phyloP scores from a whole-genome alignment of 2,888 invertebrate genomes.

The Drosophila paramelanica region DNA sequence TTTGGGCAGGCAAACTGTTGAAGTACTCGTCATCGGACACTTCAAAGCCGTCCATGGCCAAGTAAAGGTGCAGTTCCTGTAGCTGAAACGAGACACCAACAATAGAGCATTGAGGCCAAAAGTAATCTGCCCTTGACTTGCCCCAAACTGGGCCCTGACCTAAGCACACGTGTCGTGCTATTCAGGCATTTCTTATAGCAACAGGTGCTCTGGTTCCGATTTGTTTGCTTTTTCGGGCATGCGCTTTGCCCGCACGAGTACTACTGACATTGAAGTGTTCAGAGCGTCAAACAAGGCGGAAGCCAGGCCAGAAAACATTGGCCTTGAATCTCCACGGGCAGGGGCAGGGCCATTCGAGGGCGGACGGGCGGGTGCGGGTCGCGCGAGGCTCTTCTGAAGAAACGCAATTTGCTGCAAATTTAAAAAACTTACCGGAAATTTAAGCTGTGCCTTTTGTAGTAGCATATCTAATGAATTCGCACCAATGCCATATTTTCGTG shows the following conservation, averaged over 20 bases:
- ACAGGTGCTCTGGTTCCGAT: conserved; percentile 53
- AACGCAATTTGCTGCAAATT: conserved; percentile 52
- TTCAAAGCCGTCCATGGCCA: conserved; percentile 89
- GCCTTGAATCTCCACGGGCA: conserved; percentile 70
- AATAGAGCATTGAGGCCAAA: conserved; percentile 10
- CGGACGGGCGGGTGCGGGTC: conserved; percentile 1
- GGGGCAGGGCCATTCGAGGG: conserved; percentile 28
- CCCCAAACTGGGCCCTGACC: conserved; percentile 48
- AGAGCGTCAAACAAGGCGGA: conserved; percentile 59
- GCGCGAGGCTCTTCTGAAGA: conserved; percentile 21
- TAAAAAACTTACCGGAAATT: conserved; percentile 83
- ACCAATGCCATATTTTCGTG: conserved; percentile 83
- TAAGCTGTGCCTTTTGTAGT: conserved; percentile 79
- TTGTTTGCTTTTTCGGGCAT: conserved; percentile 45
- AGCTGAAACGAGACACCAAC: conserved; percentile 65
- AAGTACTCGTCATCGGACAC: conserved; percentile 92
- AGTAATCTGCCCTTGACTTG: conserved; percentile 61
- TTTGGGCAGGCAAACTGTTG: conserved; percentile 90
- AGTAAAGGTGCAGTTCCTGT: conserved; percentile 86
- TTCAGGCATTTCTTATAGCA: conserved; percentile 42
- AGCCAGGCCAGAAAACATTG: conserved; percentile 62
- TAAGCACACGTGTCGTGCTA: conserved; percentile 10
- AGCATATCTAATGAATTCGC: conserved; percentile 83
- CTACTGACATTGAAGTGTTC: conserved; percentile 75
- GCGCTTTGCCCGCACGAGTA: conserved; percentile 42